A percentile compares a stretch with the other conserved stretches of the same genome.
Conservation (phyloP, 1,140 invertebrate species). For the Drosophila athabasca region DNA sequence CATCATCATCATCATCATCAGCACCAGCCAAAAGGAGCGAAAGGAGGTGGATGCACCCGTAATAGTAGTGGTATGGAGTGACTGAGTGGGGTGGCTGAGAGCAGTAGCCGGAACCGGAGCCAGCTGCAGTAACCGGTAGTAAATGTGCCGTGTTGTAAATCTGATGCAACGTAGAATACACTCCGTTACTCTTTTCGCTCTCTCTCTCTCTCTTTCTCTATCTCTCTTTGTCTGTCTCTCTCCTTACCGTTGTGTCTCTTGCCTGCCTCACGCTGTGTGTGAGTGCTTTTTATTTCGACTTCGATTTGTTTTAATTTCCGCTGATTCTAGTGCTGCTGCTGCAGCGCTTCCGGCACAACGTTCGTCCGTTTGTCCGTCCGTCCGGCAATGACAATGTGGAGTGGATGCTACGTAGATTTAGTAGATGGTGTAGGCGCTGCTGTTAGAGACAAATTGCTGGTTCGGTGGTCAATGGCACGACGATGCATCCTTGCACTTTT, state of each 20-base stretch:
- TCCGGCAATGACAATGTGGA: constrained; percentile 27
- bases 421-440: constrained; percentile 23
- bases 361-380: background rate
- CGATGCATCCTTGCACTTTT: constrained; percentile 56
- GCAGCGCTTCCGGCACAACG: constrained; percentile 45
- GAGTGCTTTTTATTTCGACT: constrained; percentile 42
- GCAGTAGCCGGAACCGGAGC: constrained; percentile 29
- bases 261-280: constrained; percentile 1
- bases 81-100: background rate
- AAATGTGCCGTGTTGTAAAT: constrained; percentile 42
- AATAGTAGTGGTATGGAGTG: background rate
- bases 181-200: constrained; percentile 12
- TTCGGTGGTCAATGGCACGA: constrained; percentile 71
- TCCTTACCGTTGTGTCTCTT: constrained; percentile 5
- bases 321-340: constrained; percentile 46
- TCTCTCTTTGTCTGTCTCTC: constrained; percentile 5
- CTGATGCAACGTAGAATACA: constrained; percentile 13
- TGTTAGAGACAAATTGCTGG: constrained; percentile 68
- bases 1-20: constrained; percentile 32
- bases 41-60: too few species aligned
- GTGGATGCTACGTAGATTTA: constrained; percentile 28
- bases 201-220: constrained; percentile 10
- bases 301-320: constrained; percentile 72
- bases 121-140: constrained; percentile 44
- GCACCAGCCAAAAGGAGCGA: constrained; percentile 5